Evolutionary conservation across 2,888 invertebrate species (phyloP), one percentile per base, ranked within the genome.

Genomic region (Lutraria lutraria): DNA sequence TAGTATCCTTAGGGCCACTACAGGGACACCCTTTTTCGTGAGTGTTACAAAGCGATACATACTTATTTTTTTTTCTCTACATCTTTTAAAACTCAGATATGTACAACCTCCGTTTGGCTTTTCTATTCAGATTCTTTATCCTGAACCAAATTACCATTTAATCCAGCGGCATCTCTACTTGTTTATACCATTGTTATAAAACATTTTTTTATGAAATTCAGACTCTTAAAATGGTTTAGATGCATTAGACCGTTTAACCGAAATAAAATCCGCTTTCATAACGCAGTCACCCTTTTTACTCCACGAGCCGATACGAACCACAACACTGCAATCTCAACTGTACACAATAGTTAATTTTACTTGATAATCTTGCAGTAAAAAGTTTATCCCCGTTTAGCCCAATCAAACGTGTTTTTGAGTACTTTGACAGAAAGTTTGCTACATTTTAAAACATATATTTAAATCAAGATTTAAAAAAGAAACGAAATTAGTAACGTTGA

Each of bases 141-240:
- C 6, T 68, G 25, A 25, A 25, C 63, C 8, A 3, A 68, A 68
- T 6, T 10, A 10, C 25, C 63, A 68, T 68, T 68, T 68, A 68
- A 25, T 68, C 63, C 12, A n/a, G 25, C 25, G 63, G 25, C 63
- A 68, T 12, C 63, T 25, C 63, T 6, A 76, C 15, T 76, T 76
- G 76, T 76, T 76, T 76, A 76, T 76, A 34, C 31, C 31, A 34
- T 76, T 31, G 34, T 68, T 68, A 34, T 76, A 72, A n/a, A 34
- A 19, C 0, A 31, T 16, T 25, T 31, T 31, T 34, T 76, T 34
- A 76, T 31, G 34, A 76, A 76, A 76, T 16, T 34, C 29, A 31
- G 76, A 19, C 76, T 13, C 31, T 76, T 76, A 76, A 31, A 34
- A 34, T 76, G 76, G 31, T 76, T 76, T 76, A 76, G 34, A 76